Conservation (phyloP, 2,888 invertebrate species). For the Adelognathus sp. region DNA sequence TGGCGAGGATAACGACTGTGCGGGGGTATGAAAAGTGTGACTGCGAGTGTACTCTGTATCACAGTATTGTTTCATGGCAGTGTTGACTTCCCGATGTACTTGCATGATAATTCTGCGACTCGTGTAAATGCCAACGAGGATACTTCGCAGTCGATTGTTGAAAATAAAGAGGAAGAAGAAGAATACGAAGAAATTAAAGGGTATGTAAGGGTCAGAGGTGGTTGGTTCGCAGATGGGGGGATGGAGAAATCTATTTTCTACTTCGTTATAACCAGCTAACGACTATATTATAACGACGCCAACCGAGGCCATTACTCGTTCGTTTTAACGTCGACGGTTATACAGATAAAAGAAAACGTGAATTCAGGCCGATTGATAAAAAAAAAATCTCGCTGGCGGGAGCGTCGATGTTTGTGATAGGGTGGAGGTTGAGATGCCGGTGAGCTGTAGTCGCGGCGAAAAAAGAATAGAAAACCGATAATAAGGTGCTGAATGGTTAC, state of each 20-base stretch:
- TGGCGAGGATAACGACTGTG: conserved; percentile 8
- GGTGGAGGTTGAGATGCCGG: not conserved
- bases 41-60: not conserved
- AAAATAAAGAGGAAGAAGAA: not conserved
- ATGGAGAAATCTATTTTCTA: conserved; percentile 17
- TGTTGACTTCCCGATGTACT: not conserved
- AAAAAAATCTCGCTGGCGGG: not conserved
- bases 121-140: conserved; percentile 5
- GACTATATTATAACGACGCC: not conserved
- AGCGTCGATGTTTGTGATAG: not conserved
- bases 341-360: not conserved
- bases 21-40: conserved; percentile 7
- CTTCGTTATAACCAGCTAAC: not conserved
- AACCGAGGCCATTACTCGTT: not conserved
- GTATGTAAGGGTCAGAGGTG: not conserved
- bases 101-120: conserved; percentile 6
- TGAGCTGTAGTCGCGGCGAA: not conserved
- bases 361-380: not conserved
- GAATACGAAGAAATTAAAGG: not conserved
- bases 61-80: not conserved
- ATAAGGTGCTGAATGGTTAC: not conserved
- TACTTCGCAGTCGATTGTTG: conserved; percentile 4
- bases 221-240: conserved; percentile 1
- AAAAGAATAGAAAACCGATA: conserved; percentile 6
- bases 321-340: not conserved